A percentile compares a stretch with the other conserved stretches of the same genome.
Conservation (phyloP, 2,113 vertebrate genomes). For the Arenaria interpres region DNA sequence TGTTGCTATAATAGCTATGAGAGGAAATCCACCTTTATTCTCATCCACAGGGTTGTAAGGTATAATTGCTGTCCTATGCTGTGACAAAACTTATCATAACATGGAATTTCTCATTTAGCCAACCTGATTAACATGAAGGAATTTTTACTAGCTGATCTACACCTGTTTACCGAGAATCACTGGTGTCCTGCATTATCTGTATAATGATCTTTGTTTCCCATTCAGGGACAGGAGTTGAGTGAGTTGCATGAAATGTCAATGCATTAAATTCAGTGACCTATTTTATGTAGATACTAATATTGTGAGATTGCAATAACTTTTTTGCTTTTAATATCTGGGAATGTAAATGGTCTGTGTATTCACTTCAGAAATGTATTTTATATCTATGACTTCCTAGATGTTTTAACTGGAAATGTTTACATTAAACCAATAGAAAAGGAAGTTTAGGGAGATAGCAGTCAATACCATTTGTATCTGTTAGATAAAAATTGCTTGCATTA, state of each 20-base stretch:
- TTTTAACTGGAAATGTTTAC: conserved; percentile 31
- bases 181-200: not conserved
- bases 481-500: conserved; percentile 33
- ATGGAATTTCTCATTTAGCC: not conserved
- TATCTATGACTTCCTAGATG: not conserved
- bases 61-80: not conserved
- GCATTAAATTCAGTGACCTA: not conserved
- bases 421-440: not conserved
- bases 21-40: not conserved
- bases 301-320: not conserved
- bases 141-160: not conserved
- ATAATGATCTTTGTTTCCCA: not conserved
- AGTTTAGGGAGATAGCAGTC: not conserved
- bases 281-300: not conserved
- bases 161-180: not conserved
- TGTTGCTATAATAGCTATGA: not conserved
- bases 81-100: not conserved
- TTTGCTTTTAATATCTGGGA: not conserved
- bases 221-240: not conserved
- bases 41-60: not conserved
- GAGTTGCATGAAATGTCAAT: not conserved
- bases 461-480: conserved; percentile 29
- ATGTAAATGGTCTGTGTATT: not conserved
- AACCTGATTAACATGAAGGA: not conserved
- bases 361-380: not conserved